Evolutionary conservation across 2,797 vertebrate species (phyloP), one percentile per base, ranked within the genome.

Genomic region (Sparus aurata): DNA sequence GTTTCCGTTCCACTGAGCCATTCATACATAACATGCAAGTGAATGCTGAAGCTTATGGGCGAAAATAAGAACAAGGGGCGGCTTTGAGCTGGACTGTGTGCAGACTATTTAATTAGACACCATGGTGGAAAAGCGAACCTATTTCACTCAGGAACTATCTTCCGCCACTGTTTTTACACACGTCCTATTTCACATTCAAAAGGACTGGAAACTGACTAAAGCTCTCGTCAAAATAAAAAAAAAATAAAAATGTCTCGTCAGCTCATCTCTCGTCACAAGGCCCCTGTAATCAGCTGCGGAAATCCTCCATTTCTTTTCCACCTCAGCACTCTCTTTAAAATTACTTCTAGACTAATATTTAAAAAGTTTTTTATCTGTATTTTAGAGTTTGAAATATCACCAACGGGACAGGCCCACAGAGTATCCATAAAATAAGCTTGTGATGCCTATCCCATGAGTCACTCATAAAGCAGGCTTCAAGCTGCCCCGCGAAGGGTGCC

Each of bases 401-500:
- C 3, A 57, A 77, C 23, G 70, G 75, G 76, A 75, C 46, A 77
- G 72, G 79, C 62, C 65, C 57, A 53, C 30, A 59, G 55, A 77
- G 60, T 69, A 61, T 87, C 74, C 52, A 84, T 80, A 75, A 87
- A 87, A 71, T 15, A 75, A 57, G 15, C 11, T 74, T 73, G 81
- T 62, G 75, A 87, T 92, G 81, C 80, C 84, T 84, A 52, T 65
- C 58, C 73, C 73, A 83, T 90, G 89, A 93, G 80, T 92, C 89
- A 91, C 86, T 20, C 73, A 85, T 81, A 79, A 86, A 89, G 73
- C 80, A 84, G 69, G 80, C 83, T 82, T 67, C 63, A 80, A 83
- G 78, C 89, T 80, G 74, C 77, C 81, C 52, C 23, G 20, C 53
- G 38, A 84, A 79, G 64, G 73, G 75, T 57, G 67, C 43, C 30